Conservation (phyloP, 2,113 vertebrate species). For the Daphoenositta chrysoptera region DNA sequence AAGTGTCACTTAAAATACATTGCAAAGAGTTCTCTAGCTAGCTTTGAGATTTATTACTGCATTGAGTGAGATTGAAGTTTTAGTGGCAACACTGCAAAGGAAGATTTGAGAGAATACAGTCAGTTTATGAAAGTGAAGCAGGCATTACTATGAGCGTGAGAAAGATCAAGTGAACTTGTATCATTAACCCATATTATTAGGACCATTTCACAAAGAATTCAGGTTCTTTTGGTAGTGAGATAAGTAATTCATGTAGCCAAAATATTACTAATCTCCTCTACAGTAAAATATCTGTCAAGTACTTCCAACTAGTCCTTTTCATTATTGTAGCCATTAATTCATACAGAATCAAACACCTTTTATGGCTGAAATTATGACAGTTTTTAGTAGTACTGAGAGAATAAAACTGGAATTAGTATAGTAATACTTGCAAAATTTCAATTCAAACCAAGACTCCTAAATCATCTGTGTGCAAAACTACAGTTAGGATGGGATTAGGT, state of each 20-base stretch:
- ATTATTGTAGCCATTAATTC: not conserved
- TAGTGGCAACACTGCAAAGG: not conserved
- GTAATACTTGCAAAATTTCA: not conserved
- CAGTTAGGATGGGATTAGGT: not conserved
- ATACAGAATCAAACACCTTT: not conserved
- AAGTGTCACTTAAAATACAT: slow-evolving; percentile 50
- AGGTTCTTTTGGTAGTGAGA: not conserved
- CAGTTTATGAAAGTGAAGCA: not conserved
- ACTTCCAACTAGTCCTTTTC: not conserved
- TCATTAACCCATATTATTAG: not conserved
- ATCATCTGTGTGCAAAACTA: not conserved
- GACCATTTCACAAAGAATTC: not conserved
- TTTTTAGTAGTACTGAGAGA: not conserved
- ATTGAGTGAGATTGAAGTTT: slow-evolving; percentile 24
- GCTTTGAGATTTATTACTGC: slow-evolving; percentile 34
- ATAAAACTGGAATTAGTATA: not conserved
- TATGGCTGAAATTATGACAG: not conserved
- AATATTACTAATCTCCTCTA: not conserved
- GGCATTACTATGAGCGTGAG: not conserved
- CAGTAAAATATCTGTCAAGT: not conserved
- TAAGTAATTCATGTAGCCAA: not conserved
- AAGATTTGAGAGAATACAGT: not conserved
- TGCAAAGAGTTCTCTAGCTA: not conserved
- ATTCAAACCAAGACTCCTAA: not conserved
- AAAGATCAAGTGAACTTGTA: not conserved